phyloP scores from a whole-genome alignment of 1,140 invertebrate species.

The Eumeta japonica region DNA sequence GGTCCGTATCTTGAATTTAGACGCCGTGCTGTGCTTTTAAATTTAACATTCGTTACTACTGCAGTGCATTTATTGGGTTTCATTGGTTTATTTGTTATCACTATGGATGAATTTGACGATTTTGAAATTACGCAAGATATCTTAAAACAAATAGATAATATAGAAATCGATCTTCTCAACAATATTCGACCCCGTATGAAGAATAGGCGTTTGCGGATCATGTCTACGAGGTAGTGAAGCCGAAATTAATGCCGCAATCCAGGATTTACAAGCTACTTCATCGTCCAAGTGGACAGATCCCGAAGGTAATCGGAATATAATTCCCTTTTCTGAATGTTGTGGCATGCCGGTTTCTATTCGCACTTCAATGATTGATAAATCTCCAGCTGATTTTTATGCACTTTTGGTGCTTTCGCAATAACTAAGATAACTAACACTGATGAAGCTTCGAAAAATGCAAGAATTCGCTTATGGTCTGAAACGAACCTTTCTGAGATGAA shows the following conservation, averaged over 20 bases:
- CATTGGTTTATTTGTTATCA: too few species aligned
- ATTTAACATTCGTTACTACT: too few species aligned
- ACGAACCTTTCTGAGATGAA: too few species aligned
- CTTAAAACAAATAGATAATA: too few species aligned
- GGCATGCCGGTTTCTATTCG: conserved; percentile 1
- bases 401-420: conserved; percentile 11
- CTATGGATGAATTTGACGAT: conserved; percentile 15
- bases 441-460: too few species aligned
- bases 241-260: not conserved
- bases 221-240: not conserved
- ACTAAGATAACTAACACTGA: not conserved
- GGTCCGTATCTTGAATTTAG: too few species aligned
- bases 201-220: not conserved
- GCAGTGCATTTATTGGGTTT: too few species aligned
- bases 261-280: conserved; percentile 1
- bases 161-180: too few species aligned
- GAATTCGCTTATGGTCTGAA: too few species aligned
- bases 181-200: not conserved
- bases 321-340: conserved; percentile 13
- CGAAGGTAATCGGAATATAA: conserved; percentile 12
- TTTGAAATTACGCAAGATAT: conserved; percentile 1
- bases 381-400: conserved; percentile 3
- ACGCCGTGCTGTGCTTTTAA: too few species aligned
- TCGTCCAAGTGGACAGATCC: conserved; percentile 7
- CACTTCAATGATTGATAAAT: not conserved